These are phyloP conservation scores for Tineola bisselliella DNA, from an alignment of 2,888 invertebrate species.

Conservation along the genomic window DNA sequence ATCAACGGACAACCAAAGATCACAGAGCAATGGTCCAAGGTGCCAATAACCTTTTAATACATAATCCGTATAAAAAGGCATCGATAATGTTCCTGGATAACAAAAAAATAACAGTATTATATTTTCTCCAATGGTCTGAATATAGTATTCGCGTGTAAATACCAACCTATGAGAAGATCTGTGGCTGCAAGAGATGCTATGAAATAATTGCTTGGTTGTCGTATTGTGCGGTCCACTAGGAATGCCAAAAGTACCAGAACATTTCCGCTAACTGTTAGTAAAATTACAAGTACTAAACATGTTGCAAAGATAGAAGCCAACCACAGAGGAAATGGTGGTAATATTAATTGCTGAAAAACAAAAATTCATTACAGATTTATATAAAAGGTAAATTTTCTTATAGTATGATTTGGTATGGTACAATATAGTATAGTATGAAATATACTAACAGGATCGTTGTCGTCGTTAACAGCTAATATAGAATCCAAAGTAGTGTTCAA, in stretches of 20 bases:
- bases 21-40: slow-evolving; percentile 93
- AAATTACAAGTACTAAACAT: slow-evolving; percentile 85
- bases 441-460: not conserved
- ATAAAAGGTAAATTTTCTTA: too few species aligned
- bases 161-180: slow-evolving; percentile 91
- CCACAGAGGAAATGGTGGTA: slow-evolving; percentile 91
- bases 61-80: slow-evolving; percentile 99
- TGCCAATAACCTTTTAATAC: slow-evolving; percentile 97
- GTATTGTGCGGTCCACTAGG: slow-evolving; percentile 89
- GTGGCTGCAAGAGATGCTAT: slow-evolving; percentile 98
- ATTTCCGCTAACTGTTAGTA: slow-evolving; percentile 94
- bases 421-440: not conserved
- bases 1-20: slow-evolving; percentile 98
- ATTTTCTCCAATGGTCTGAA: not conserved
- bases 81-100: slow-evolving; percentile 89
- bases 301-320: slow-evolving; percentile 89
- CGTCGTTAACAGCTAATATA: not conserved
- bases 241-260: slow-evolving; percentile 95
- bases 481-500: slow-evolving; percentile 34
- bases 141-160: not conserved
- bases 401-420: not conserved
- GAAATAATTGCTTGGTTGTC: slow-evolving; percentile 99
- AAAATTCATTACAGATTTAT: slow-evolving; percentile 8
- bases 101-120: slow-evolving; percentile 24
- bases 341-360: slow-evolving; percentile 61